Conservation (phyloP, 2,888 invertebrate species). For the Pandemis cinnamomeana region DNA sequence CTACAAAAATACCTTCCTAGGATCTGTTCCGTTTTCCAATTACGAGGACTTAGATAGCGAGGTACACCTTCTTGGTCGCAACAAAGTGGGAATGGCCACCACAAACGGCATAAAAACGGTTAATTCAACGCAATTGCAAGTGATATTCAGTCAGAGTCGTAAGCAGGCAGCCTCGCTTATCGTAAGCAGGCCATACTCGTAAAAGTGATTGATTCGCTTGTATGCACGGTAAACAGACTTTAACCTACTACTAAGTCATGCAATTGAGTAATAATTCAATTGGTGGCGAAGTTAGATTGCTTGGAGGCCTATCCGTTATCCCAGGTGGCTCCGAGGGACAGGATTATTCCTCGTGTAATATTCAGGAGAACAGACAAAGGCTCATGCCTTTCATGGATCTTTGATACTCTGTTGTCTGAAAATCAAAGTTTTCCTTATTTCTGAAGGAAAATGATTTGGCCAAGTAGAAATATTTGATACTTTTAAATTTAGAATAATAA, state of each 20-base stretch:
- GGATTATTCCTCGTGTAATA: slow-evolving; percentile 2
- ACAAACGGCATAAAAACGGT: no score
- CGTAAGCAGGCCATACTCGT: no score
- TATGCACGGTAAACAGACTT: no score
- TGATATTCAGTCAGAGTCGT: no score
- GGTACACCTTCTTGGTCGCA: no score
- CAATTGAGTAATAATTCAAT: slow-evolving; percentile 10
- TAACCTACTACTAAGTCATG: neutral
- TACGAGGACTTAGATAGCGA: no score
- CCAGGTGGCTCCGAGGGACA: neutral
- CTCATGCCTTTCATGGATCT: neutral
- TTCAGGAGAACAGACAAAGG: slow-evolving; percentile 2
- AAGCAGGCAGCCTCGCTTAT: no score
- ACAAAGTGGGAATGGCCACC: no score
- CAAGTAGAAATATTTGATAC: neutral
- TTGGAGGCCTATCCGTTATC: neutral
- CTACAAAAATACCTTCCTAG: no score
- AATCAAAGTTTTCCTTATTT: neutral
- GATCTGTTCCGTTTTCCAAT: no score
- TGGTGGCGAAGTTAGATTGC: slow-evolving; percentile 13
- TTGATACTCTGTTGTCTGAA: neutral
- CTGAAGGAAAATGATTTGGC: neutral
- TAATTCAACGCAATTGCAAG: no score
- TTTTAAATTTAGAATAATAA: neutral
- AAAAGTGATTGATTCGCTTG: no score